These are phyloP conservation scores for Venusia cambrica DNA, from an alignment of 2,888 invertebrate genomes.

Conservation along the genomic window DNA sequence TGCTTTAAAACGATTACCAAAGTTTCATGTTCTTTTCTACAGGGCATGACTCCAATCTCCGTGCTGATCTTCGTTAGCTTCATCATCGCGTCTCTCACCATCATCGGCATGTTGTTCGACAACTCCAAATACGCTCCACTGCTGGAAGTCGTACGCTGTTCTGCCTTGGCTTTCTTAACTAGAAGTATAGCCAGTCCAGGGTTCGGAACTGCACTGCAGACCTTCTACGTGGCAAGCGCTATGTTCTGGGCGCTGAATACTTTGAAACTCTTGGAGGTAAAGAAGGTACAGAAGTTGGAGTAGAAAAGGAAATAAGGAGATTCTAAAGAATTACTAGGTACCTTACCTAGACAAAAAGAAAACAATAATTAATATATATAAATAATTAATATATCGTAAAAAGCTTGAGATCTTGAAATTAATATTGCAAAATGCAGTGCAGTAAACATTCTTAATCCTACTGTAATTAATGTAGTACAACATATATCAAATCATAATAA, in stretches of 20 bases:
- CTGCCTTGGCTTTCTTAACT: constrained; percentile 77
- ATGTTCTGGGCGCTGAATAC: constrained; percentile 84
- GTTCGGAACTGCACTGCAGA: constrained; percentile 67
- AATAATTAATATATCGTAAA: no score
- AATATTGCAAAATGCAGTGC: no score
- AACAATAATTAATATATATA: no score
- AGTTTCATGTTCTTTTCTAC: constrained; percentile 35
- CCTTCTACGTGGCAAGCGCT: constrained; percentile 82
- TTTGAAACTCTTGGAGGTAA: constrained; percentile 79
- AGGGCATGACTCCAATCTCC: constrained; percentile 83
- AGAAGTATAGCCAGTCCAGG: constrained; percentile 60
- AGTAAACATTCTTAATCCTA: no score
- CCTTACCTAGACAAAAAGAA: neutral
- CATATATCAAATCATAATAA: no score
- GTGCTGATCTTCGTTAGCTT: constrained; percentile 82
- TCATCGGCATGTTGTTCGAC: constrained; percentile 87
- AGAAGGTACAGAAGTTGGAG: constrained; percentile 53
- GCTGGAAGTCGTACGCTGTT: constrained; percentile 84
- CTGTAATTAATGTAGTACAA: no score
- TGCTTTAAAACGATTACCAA: no score
- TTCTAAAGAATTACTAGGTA: constrained; percentile 1
- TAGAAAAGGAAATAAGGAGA: constrained; percentile 45
- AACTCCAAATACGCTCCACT: constrained; percentile 81
- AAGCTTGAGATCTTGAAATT: no score
- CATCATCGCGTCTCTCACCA: constrained; percentile 84